Conservation (phyloP, 2,888 invertebrate species). For the Cantharis nigra region DNA sequence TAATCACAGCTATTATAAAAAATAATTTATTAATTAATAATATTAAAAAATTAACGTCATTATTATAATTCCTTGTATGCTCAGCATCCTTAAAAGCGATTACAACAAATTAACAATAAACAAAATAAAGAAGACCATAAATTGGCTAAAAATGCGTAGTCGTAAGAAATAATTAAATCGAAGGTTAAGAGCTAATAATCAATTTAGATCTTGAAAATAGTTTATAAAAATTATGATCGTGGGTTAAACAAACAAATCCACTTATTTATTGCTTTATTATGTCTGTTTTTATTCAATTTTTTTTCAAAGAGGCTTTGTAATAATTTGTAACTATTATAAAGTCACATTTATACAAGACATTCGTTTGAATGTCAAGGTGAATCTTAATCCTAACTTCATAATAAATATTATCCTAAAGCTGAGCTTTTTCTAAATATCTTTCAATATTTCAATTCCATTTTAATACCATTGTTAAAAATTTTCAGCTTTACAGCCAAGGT, state of each 20-base stretch:
- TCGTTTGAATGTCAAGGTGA: not conserved
- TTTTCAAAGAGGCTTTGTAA: not conserved
- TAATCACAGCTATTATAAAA: too few species aligned
- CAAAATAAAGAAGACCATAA: not conserved
- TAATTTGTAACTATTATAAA: not conserved
- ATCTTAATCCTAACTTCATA: not conserved
- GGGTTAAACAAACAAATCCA: not conserved
- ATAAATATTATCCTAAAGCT: not conserved
- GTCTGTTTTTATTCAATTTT: not conserved
- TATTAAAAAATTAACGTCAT: not conserved
- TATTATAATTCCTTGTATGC: not conserved
- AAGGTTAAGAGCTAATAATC: not conserved
- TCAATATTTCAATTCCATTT: not conserved
- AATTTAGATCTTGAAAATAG: not conserved
- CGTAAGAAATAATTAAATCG: not conserved
- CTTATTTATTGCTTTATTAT: not conserved
- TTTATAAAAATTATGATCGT: not conserved
- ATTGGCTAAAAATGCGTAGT: not conserved
- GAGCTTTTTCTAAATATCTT: not conserved
- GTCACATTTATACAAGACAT: not conserved
- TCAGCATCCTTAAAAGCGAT: not conserved
- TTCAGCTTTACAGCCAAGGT: not conserved
- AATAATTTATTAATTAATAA: not conserved
- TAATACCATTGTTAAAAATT: not conserved
- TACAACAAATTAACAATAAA: not conserved